phyloP scores from a whole-genome alignment of 2,888 invertebrate genomes.

The Diarsia brunnea region DNA sequence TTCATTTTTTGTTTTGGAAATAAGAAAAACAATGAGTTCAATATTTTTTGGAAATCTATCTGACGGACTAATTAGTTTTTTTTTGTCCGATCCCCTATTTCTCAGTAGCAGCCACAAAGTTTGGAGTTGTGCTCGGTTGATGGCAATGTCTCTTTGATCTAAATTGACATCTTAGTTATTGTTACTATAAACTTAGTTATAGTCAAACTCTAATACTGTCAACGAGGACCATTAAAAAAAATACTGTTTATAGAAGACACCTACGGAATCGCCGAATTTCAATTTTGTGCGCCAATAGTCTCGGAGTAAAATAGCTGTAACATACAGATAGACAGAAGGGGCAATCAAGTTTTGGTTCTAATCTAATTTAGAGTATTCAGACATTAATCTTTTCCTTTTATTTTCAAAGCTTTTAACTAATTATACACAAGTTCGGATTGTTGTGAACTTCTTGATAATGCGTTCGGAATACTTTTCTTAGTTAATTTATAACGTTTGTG shows the following conservation, averaged over 20 bases:
- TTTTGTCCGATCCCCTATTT: too few species aligned
- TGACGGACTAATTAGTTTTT: too few species aligned
- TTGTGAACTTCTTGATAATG: slow-evolving; percentile 50
- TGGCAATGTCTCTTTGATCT: not conserved
- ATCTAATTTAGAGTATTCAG: slow-evolving; percentile 21
- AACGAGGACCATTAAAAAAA: not conserved
- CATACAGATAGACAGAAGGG: not conserved
- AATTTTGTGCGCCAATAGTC: too few species aligned
- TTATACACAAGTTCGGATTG: slow-evolving; percentile 54
- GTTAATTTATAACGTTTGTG: slow-evolving; percentile 38
- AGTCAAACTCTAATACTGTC: not conserved
- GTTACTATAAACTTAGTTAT: not conserved
- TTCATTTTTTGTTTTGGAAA: too few species aligned
- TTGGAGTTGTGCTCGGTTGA: too few species aligned
- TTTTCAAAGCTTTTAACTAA: slow-evolving; percentile 58
- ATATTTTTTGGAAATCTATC: too few species aligned
- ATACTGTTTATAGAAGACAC: not conserved
- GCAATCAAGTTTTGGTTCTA: slow-evolving; percentile 36
- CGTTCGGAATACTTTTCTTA: slow-evolving; percentile 26
- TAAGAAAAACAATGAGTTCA: too few species aligned
- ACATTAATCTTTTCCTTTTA: slow-evolving; percentile 41
- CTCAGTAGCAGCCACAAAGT: too few species aligned
- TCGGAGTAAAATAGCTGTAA: too few species aligned
- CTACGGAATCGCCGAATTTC: too few species aligned
- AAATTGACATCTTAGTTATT: slow-evolving; percentile 6